Percentiles rank a stretch among this genome's conserved stretches.
Evolutionary conservation across 2,797 vertebrate species (phyloP).

Genomic region (Galaxias olidus): DNA sequence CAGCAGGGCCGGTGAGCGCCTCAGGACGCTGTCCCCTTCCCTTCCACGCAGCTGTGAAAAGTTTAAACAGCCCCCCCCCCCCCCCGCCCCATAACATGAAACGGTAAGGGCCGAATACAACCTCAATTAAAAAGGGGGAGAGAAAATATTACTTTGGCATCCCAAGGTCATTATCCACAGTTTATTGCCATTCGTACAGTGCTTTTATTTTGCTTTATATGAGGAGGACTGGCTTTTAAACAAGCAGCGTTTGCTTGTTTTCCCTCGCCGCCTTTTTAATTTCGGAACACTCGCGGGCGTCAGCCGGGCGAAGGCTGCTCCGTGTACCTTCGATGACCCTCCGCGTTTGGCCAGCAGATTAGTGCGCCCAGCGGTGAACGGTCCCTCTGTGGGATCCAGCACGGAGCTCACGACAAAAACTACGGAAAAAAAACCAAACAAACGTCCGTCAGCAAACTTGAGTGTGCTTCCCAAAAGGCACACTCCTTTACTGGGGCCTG

Average conservation of each 20-base stretch:
- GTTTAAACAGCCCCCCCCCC: slow-evolving; percentile 69
- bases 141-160: slow-evolving; percentile 77
- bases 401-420: too few relatives aligned
- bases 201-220: slow-evolving; percentile 80
- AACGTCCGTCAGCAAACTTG: too few relatives aligned
- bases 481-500: too few relatives aligned
- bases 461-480: too few relatives aligned
- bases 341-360: slow-evolving; percentile 43
- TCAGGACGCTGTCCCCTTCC: slow-evolving; percentile 75
- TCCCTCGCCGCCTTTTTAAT: slow-evolving; percentile 64
- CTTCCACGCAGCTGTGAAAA: slow-evolving; percentile 74
- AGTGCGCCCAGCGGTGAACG: slow-evolving; percentile 28
- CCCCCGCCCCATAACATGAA: slow-evolving; percentile 72
- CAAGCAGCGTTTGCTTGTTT: slow-evolving; percentile 71
- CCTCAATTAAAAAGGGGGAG: slow-evolving; percentile 73
- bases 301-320: slow-evolving; percentile 28
- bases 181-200: slow-evolving; percentile 78
- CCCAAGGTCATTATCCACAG: slow-evolving; percentile 76
- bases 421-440: too few relatives aligned
- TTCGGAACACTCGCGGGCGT: slow-evolving; percentile 55
- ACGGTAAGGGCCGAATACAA: slow-evolving; percentile 68
- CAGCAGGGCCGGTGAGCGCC: slow-evolving; percentile 67
- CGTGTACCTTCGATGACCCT: slow-evolving; percentile 66
- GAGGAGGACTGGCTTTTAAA: slow-evolving; percentile 72
- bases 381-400: too few relatives aligned